Base-by-base conservation (phyloP, 2,797 vertebrate genomes). In the Megaceryle alcyon region DNA sequence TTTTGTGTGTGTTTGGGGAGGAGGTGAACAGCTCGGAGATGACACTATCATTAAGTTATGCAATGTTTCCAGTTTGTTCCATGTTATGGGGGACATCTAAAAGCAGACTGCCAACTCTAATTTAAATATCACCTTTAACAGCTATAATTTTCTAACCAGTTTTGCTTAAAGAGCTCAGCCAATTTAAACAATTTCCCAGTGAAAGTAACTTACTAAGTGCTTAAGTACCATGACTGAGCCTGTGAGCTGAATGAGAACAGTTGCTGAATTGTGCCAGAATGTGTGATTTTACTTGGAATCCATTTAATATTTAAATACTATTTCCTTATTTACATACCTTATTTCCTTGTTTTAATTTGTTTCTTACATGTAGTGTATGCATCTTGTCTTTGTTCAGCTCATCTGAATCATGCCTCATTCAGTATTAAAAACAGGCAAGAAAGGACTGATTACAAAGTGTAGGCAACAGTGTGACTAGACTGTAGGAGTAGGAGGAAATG, bases 401-500 rank as follows among this genome's bases (percentile, higher is more conserved):
- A 13, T 90, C 63, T 88, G 66, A 82, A 41, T 81, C 39, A 11
- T 41, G 23, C 35, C 76, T 95, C 19, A 9, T 31, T 72, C 78
- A 46, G 59, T 5, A 9, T 72, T 86, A 78, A 73, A 81, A 91
- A 59, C 65, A 86, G 85, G 76, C 79, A 85, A 91, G 70, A 65
- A 85, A 68, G 85, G 53, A 51, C 43, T 80, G 64, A 56, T 80
- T 53, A 0, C 63, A 73, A 73, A 70, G 12, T 82, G 73, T 76
- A 53, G 63, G 60, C 73, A 90, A 66, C 41, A 56, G 20, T 76
- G 53, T 80, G 87, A 90, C 70, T 73, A 88, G 92, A 94, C 82
- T 92, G 46, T 53, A 77, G 76, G 71, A 91, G 72, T 77, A 57
- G 79, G 66, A 95, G 73, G 68, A 94, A 88, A 54, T 79, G 6